Percentiles rank a stretch among this genome's conserved stretches.
Conservation (phyloP, 2,113 vertebrate species). For the Scytalopus superciliaris region DNA sequence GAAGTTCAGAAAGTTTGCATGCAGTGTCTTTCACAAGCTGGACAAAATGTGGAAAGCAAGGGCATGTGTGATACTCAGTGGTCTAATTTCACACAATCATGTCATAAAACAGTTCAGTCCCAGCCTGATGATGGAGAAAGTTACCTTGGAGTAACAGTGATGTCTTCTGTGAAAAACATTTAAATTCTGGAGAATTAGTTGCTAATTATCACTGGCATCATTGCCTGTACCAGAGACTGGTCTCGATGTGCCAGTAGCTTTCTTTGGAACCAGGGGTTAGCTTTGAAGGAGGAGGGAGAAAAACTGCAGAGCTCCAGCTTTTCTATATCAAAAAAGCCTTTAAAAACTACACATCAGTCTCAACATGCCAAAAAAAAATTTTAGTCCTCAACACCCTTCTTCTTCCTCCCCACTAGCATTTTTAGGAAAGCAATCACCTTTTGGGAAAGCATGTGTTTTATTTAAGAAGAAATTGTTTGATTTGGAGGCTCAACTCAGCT, state of each 20-base stretch:
- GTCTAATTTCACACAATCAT: neutral
- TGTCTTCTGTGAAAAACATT: neutral
- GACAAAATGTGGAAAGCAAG: neutral
- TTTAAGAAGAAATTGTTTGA: neutral
- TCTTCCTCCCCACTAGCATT: neutral
- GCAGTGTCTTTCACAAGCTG: fast-evolving
- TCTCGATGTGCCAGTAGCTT: neutral
- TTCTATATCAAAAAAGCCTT: neutral
- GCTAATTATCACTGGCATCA: neutral
- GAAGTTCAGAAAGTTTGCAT: neutral
- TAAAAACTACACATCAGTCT: neutral
- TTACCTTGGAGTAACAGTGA: neutral
- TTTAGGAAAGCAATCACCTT: neutral
- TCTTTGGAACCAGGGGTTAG: neutral
- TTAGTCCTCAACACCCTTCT: neutral
- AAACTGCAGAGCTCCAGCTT: neutral
- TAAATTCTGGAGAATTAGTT: neutral
- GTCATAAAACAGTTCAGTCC: neutral
- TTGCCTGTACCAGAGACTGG: fast-evolving
- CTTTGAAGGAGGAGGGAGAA: neutral
- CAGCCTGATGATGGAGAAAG: neutral
- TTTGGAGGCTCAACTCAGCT: fast-evolving
- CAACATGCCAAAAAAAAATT: neutral
- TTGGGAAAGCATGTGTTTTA: neutral
- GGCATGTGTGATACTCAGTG: neutral